Percentiles rank a stretch among this genome's conserved stretches.
phyloP scores from a whole-genome alignment of 2,888 invertebrate species.

The Listrodromus nycthemerus region DNA sequence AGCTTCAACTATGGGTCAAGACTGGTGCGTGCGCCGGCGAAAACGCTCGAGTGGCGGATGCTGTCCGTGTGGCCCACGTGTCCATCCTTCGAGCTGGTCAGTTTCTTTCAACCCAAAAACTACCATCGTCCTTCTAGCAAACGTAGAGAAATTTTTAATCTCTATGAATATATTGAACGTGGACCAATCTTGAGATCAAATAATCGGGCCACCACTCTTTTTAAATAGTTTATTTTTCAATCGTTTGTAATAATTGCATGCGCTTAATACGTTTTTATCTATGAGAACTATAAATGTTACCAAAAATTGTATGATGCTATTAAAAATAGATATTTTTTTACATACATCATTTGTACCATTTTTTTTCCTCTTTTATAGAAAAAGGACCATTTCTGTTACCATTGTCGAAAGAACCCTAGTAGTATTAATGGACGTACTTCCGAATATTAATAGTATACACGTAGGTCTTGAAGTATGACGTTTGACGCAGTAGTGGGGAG shows the following conservation, averaged over 20 bases:
- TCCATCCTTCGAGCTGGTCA: constrained; percentile 82
- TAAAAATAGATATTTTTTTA: background rate
- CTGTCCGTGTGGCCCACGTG: constrained; percentile 87
- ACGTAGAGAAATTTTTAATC: background rate
- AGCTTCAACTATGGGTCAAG: constrained; percentile 88
- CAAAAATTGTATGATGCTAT: background rate
- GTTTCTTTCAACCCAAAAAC: constrained; percentile 67
- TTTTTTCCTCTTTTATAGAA: background rate
- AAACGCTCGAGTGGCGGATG: constrained; percentile 87
- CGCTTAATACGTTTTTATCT: background rate
- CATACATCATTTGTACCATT: background rate
- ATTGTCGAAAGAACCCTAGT: background rate
- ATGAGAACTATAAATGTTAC: background rate
- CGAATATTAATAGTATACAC: background rate
- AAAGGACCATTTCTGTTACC: background rate
- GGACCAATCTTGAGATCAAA: background rate
- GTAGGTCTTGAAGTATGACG: background rate
- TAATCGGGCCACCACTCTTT: background rate
- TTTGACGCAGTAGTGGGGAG: background rate
- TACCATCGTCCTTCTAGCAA: constrained; percentile 9
- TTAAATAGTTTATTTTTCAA: background rate
- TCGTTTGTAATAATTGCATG: background rate
- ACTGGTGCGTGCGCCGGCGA: constrained; percentile 90
- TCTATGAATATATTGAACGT: background rate
- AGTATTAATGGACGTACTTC: background rate